phyloP scores from a whole-genome alignment of 2,113 vertebrate species.

The Epinephelus cyanopodus region DNA sequence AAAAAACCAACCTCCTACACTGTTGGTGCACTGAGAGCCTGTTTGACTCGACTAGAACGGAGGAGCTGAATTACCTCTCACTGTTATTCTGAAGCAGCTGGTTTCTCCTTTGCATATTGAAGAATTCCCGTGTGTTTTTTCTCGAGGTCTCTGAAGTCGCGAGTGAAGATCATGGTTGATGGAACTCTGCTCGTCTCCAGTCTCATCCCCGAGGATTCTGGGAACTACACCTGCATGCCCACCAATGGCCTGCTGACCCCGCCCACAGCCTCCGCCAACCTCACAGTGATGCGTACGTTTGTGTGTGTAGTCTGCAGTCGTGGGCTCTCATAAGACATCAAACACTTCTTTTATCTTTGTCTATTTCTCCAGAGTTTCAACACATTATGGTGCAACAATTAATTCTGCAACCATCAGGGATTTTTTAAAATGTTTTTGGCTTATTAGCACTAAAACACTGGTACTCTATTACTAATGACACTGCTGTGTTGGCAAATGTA shows the following conservation, averaged over 20 bases:
- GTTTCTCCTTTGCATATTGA: constrained; percentile 6
- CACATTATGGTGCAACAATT: background rate
- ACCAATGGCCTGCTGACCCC: constrained; percentile 91
- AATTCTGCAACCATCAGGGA: background rate
- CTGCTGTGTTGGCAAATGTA: background rate
- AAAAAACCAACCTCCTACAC: constrained; percentile 42
- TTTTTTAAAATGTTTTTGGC: background rate
- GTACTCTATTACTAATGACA: background rate
- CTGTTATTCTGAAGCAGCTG: constrained; percentile 18
- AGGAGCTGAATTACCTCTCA: constrained; percentile 9
- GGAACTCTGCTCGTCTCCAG: constrained; percentile 91
- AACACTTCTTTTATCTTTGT: background rate
- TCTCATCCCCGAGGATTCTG: constrained; percentile 88
- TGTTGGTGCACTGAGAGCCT: constrained; percentile 22
- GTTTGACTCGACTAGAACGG: constrained; percentile 14
- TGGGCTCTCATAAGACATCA: constrained; percentile 2
- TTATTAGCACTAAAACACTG: background rate
- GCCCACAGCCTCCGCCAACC: constrained; percentile 89
- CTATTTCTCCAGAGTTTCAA: background rate
- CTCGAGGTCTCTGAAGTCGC: constrained; percentile 89
- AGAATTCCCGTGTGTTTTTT: constrained; percentile 14
- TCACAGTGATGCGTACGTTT: constrained; percentile 92
- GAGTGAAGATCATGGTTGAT: constrained; percentile 93
- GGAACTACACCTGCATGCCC: constrained; percentile 92
- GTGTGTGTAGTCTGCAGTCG: constrained; percentile 14